phyloP scores from a whole-genome alignment of 2,113 vertebrate species.

The Jaculus jaculus region DNA sequence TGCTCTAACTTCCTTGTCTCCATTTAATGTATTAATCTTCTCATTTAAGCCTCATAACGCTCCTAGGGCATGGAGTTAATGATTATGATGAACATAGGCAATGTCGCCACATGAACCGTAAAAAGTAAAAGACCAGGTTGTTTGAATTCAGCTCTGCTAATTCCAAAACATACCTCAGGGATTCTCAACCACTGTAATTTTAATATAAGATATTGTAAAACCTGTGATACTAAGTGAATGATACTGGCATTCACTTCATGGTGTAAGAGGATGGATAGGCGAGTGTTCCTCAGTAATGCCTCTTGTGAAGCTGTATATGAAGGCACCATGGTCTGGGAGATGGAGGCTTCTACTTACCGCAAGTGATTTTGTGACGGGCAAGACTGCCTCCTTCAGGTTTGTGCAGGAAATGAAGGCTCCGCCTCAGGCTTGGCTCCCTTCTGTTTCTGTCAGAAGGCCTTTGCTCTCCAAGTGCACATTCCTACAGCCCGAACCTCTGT shows the following conservation, averaged over 20 bases:
- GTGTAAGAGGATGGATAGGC: background rate
- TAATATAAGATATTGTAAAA: background rate
- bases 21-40: background rate
- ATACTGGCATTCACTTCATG: background rate
- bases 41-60: background rate
- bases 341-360: background rate
- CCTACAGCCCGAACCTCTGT: background rate
- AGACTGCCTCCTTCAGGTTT: constrained; percentile 13
- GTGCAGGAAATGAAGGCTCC: background rate
- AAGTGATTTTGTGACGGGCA: fast-evolving
- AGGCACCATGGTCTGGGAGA: background rate
- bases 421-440: background rate
- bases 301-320: background rate
- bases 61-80: background rate
- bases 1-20: background rate
- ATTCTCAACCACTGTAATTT: background rate
- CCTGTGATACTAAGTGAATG: background rate
- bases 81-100: background rate
- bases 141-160: background rate
- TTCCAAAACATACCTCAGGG: background rate
- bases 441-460: background rate
- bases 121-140: background rate
- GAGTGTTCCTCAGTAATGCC: background rate
- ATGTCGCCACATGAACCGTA: background rate
- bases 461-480: background rate